Evolutionary conservation across 92 coral and sea anemone species (phyloP).

Genomic region (Desmophyllum pertusum): DNA sequence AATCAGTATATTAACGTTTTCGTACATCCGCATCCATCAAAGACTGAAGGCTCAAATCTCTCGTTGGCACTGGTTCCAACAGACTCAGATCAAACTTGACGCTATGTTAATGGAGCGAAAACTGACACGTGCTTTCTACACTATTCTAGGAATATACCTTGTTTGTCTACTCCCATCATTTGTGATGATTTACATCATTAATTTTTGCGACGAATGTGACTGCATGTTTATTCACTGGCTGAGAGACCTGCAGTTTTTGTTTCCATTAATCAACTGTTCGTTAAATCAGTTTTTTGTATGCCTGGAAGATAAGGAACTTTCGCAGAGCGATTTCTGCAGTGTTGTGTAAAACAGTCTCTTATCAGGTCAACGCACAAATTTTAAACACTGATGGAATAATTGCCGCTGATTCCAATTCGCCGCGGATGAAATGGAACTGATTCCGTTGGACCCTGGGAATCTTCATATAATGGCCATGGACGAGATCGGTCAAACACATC

Average conservation of each 20-base stretch:
- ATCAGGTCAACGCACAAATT: neutral
- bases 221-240: slow-evolving; percentile 65
- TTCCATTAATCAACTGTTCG: slow-evolving; percentile 55
- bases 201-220: slow-evolving; percentile 50
- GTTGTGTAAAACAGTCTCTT: slow-evolving; percentile 15
- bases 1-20: slow-evolving; percentile 60
- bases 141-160: slow-evolving; percentile 52
- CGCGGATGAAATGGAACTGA: slow-evolving; percentile 7
- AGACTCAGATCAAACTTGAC: slow-evolving; percentile 23
- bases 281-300: slow-evolving; percentile 65
- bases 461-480: neutral
- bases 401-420: slow-evolving; percentile 5
- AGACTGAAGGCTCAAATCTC: slow-evolving; percentile 55
- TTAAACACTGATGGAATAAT: neutral
- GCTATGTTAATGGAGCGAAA: slow-evolving; percentile 28
- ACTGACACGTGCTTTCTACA: slow-evolving; percentile 51
- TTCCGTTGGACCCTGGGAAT: slow-evolving; percentile 4
- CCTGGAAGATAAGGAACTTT: slow-evolving; percentile 56
- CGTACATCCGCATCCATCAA: slow-evolving; percentile 63
- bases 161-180: slow-evolving; percentile 55
- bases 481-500: neutral
- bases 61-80: slow-evolving; percentile 55
- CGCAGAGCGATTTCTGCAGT: slow-evolving; percentile 42
- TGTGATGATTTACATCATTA: slow-evolving; percentile 56
- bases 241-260: slow-evolving; percentile 54